Base-by-base conservation (phyloP, 2,888 invertebrate genomes). In the Hydropsyche betteni region DNA sequence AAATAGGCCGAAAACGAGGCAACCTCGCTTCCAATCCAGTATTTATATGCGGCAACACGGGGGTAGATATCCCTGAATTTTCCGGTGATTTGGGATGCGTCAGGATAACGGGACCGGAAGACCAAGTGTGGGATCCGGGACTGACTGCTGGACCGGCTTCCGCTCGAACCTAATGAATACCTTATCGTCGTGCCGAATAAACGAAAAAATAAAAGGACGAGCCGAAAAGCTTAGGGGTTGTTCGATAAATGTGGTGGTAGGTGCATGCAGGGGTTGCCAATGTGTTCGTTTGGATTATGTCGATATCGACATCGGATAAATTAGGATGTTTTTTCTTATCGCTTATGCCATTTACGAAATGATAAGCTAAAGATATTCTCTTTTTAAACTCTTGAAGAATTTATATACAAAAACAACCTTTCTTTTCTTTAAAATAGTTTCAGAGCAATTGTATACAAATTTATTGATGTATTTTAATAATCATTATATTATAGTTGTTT, bases 41-140 rank as follows among this genome's bases (percentile, higher is more conserved):
- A 72, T 72, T 72, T 36, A 72, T 72, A 64, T 50, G 61, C 6
- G 44, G 44, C 6, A 44, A 44, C 6, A 44, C 6, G 10, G 44
- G 44, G 44, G 44, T 6, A 10, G 10, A 44, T 8, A 44, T 10
- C 10, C 44, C 44, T 6, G 61, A 74, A 74, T 74, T 76, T 76
- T 73, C 76, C 58, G 76, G 76, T 76, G 74, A 76, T 76, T 76
- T 76, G 76, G 76, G 74, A 55, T 69, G 53, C 12, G 75, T 38
- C 38, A 7, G 69, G 69, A 70, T 70, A 61, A 61, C 70, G 70
- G 70, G 24, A 53, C 24, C 76, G 55, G 58, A 69, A 55, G 53
- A 34, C 55, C 12, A 36, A 61, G 58, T 74, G 76, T 69, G 69
- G 69, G 55, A 16, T 61, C 55, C 51, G 53, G 73, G 53, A 73